phyloP scores from a whole-genome alignment of 1,140 invertebrate genomes.

The Lineus longissimus region DNA sequence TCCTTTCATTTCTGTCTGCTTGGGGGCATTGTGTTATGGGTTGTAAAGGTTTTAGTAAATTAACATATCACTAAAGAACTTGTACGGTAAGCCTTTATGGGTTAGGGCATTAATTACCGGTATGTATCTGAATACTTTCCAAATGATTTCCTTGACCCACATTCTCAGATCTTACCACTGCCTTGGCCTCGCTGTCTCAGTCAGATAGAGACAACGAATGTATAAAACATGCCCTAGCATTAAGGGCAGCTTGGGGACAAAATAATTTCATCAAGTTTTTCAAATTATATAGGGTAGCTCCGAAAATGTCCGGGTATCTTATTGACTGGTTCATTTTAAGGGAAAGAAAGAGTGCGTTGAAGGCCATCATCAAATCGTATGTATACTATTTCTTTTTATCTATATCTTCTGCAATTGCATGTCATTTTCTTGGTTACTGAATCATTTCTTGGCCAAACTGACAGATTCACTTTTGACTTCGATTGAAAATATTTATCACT shows the following conservation, averaged over 20 bases:
- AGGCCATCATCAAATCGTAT: conserved; percentile 93
- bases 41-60: too few species aligned
- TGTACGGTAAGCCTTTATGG: too few species aligned
- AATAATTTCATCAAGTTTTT: conserved; percentile 91
- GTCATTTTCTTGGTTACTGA: not conserved
- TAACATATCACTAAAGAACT: too few species aligned
- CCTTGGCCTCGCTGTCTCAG: conserved; percentile 72
- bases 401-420: not conserved
- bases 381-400: conserved; percentile 57
- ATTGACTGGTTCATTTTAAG: conserved; percentile 96
- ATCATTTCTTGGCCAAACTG: too few species aligned
- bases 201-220: conserved; percentile 79
- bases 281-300: conserved; percentile 78
- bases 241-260: conserved; percentile 85
- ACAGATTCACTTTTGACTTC: too few species aligned
- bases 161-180: conserved; percentile 80
- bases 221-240: conserved; percentile 78
- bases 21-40: too few species aligned
- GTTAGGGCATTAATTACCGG: too few species aligned
- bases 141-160: too few species aligned
- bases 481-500: too few species aligned
- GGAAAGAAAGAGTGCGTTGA: conserved; percentile 85
- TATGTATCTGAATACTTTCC: too few species aligned
- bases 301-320: conserved; percentile 92
- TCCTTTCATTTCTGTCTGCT: too few species aligned